Evolutionary conservation across 2,797 vertebrate genomes (phyloP).

Genomic region (Phoebastria nigripes): DNA sequence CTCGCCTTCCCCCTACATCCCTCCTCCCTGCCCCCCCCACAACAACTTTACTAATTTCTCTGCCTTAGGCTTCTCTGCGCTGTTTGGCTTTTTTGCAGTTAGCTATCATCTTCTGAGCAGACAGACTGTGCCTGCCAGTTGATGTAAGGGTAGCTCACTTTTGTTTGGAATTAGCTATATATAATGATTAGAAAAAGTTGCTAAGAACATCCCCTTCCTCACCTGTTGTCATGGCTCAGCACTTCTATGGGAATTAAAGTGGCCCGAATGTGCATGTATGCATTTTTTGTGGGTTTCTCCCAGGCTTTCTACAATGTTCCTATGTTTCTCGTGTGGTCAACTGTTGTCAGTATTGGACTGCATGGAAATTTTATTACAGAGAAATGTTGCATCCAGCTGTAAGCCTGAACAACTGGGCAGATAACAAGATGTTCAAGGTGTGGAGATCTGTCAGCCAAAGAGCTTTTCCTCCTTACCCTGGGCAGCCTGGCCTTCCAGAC

Average conservation of each 20-base stretch:
- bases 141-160: background rate
- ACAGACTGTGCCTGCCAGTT: background rate
- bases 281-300: background rate
- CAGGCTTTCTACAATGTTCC: background rate
- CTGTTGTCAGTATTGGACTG: background rate
- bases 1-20: too few species aligned
- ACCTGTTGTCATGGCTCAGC: background rate
- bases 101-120: background rate
- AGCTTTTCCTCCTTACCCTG: background rate
- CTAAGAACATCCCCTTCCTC: background rate
- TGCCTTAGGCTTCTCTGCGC: background rate
- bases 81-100: background rate
- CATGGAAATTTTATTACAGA: background rate
- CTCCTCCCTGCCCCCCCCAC: too few species aligned
- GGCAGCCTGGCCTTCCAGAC: background rate
- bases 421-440: background rate
- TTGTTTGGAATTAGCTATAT: background rate
- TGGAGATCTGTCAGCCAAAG: background rate
- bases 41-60: background rate
- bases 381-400: background rate
- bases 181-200: background rate
- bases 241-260: background rate
- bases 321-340: background rate
- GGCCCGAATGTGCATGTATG: fast-evolving
- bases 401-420: background rate